phyloP scores from a whole-genome alignment of 2,888 invertebrate species.

The Camptogramma bilineatum region DNA sequence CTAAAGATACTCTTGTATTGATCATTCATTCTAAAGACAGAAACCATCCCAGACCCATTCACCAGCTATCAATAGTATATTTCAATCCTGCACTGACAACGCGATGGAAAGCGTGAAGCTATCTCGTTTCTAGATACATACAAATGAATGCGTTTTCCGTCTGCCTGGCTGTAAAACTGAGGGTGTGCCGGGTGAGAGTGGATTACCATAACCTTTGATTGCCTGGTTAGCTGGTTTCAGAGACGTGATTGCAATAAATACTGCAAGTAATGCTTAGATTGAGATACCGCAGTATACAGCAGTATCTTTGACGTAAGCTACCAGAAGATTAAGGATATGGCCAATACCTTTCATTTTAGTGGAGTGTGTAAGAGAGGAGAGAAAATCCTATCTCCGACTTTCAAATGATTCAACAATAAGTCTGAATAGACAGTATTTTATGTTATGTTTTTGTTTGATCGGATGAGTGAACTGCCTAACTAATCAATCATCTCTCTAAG shows the following conservation, averaged over 20 bases:
- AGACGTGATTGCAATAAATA: constrained; percentile 23
- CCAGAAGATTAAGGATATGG: background rate
- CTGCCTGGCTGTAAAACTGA: constrained; percentile 29
- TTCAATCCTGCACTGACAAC: constrained; percentile 32
- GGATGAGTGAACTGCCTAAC: no score
- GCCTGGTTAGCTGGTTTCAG: constrained; percentile 27
- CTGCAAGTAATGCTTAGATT: constrained; percentile 1
- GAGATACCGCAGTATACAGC: no score
- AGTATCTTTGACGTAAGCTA: constrained; percentile 2
- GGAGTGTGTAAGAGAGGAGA: no score
- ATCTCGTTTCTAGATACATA: constrained; percentile 43
- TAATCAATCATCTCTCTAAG: no score
- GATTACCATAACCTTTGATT: constrained; percentile 43
- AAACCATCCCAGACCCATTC: background rate
- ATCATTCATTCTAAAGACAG: background rate
- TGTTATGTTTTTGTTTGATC: no score
- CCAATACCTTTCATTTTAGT: no score
- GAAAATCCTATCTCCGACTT: no score
- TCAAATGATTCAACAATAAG: background rate
- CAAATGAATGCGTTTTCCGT: constrained; percentile 41
- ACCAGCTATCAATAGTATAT: constrained; percentile 24
- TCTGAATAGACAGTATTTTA: no score
- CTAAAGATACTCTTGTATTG: background rate
- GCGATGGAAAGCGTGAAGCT: constrained; percentile 41
- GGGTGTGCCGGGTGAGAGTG: constrained; percentile 43